Evolutionary conservation across 2,888 invertebrate genomes (phyloP).

Genomic region (Rhopalosiphum nymphaeae): DNA sequence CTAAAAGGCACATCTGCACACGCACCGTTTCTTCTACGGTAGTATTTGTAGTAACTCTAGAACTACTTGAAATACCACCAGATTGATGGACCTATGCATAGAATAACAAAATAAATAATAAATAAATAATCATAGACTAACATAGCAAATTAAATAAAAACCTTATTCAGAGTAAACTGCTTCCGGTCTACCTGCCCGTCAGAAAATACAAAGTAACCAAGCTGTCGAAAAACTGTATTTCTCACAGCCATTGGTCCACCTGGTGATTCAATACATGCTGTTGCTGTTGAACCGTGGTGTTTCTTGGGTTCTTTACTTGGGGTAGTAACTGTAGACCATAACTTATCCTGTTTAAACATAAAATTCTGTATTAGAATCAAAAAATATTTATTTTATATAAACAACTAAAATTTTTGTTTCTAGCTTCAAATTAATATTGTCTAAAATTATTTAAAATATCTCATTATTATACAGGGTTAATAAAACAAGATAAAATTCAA

Average conservation of each 20-base stretch:
- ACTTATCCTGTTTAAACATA: background rate
- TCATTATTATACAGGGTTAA: background rate
- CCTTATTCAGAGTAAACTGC: slow-evolving; percentile 55
- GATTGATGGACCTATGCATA: slow-evolving; percentile 40
- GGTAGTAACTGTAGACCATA: slow-evolving; percentile 52
- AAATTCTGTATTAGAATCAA: background rate
- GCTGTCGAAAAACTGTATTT: slow-evolving; percentile 46
- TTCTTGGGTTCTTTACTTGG: slow-evolving; percentile 43
- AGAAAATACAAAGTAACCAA: slow-evolving; percentile 54
- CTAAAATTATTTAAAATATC: background rate
- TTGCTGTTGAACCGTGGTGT: background rate
- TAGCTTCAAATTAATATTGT: background rate
- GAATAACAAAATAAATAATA: background rate
- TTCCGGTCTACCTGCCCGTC: slow-evolving; percentile 1
- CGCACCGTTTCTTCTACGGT: slow-evolving; percentile 10
- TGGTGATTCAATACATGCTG: slow-evolving; percentile 39
- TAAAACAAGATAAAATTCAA: too few species aligned
- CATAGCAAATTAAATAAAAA: background rate
- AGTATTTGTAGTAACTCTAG: background rate
- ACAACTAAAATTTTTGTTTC: background rate
- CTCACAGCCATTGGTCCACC: slow-evolving; percentile 29
- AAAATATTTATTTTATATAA: background rate
- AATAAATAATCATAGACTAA: background rate
- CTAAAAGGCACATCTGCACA: background rate
- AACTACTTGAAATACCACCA: background rate